Conservation (phyloP, 2,113 vertebrate species). For the Phainopepla nitens region DNA sequence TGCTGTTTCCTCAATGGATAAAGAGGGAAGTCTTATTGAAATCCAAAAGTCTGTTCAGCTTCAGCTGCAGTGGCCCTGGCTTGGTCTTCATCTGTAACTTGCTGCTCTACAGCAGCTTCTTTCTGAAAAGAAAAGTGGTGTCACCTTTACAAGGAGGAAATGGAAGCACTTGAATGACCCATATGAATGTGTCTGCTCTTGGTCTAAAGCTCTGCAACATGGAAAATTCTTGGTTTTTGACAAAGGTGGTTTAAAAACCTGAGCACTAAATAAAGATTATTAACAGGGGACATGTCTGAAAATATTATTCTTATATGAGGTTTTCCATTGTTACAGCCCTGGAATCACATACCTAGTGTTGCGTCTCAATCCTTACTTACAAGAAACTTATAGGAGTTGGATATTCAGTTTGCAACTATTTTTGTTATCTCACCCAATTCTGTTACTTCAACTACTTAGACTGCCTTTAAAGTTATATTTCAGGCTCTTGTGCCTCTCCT, state of each 20-base stretch:
- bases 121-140: neutral
- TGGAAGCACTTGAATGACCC: neutral
- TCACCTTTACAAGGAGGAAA: neutral
- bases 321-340: neutral
- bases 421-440: neutral
- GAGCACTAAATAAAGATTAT: neutral
- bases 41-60: neutral
- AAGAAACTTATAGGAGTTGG: neutral
- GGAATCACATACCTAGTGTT: neutral
- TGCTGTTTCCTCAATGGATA: neutral
- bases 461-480: neutral
- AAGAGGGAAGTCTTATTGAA: neutral
- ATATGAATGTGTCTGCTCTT: neutral
- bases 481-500: neutral
- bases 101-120: neutral
- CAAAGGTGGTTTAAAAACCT: neutral
- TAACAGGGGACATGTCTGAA: neutral
- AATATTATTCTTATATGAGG: neutral
- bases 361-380: neutral
- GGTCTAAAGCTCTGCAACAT: neutral
- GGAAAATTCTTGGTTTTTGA: neutral
- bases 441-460: neutral
- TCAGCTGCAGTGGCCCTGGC: neutral
- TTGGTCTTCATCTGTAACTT: neutral
- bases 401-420: neutral